Percentiles rank a stretch among this genome's conserved stretches.
These are phyloP conservation scores for Ellobius talpinus DNA, from an alignment of 2,113 vertebrate species.

Conservation along the genomic window DNA sequence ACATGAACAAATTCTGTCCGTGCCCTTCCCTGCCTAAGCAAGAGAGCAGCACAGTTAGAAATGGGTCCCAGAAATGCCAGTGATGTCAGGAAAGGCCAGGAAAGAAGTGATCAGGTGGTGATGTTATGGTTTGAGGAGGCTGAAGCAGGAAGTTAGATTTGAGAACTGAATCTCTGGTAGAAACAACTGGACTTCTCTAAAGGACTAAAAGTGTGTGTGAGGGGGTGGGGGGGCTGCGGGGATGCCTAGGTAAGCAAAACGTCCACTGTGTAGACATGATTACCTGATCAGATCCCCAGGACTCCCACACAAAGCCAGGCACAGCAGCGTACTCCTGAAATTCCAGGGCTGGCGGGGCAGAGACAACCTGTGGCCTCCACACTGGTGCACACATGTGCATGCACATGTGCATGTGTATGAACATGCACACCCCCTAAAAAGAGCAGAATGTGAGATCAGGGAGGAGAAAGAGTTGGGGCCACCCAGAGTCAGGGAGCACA, in stretches of 20 bases:
- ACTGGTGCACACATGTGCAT: background rate
- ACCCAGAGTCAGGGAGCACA: background rate
- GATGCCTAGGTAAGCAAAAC: too few species aligned
- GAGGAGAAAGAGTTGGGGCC: background rate
- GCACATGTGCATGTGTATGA: background rate
- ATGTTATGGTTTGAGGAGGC: background rate
- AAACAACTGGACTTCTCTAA: background rate
- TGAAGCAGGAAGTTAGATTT: background rate
- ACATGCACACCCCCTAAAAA: too few species aligned
- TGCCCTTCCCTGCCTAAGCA: background rate
- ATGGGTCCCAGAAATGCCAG: background rate
- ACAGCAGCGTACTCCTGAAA: background rate
- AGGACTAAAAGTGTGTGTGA: background rate
- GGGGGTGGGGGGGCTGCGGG: too few species aligned
- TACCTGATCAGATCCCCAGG: background rate
- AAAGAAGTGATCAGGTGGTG: background rate
- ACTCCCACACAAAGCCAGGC: background rate
- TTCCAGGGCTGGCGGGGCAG: background rate
- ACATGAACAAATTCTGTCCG: background rate
- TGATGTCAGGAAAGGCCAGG: background rate
- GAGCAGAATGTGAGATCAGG: background rate
- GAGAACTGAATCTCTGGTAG: background rate
- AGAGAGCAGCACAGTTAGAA: background rate
- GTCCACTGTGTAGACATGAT: background rate
- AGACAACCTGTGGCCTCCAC: background rate